Evolutionary conservation across 2,888 invertebrate species (phyloP).

Genomic region (Meiosimyza decipiens): DNA sequence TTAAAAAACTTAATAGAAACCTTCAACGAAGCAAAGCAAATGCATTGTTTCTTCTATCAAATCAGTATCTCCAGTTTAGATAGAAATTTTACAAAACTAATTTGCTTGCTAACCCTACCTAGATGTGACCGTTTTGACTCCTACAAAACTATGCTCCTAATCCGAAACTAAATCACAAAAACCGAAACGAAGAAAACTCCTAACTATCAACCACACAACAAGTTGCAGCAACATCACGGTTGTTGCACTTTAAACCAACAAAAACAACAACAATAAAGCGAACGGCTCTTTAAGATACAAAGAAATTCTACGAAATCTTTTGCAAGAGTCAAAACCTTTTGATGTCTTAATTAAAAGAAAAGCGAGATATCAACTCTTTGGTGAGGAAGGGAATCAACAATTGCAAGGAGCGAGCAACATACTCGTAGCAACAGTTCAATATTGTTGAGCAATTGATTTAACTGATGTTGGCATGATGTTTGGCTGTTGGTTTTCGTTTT

Average conservation of each 20-base stretch:
- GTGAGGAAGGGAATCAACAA: background rate
- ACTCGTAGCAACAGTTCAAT: slow-evolving; percentile 49
- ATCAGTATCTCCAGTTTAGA: too few species aligned
- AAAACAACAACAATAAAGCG: background rate
- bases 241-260: background rate
- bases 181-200: background rate
- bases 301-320: slow-evolving; percentile 51
- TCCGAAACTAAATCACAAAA: too few species aligned
- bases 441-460: slow-evolving; percentile 59
- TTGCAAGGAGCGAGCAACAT: slow-evolving; percentile 15
- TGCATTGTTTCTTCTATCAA: too few species aligned
- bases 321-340: slow-evolving; percentile 47
- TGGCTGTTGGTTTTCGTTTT: slow-evolving; percentile 10
- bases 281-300: slow-evolving; percentile 39
- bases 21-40: too few species aligned
- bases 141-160: background rate
- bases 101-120: slow-evolving; percentile 20
- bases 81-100: slow-evolving; percentile 19
- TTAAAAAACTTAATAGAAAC: too few species aligned
- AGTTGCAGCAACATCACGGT: background rate
- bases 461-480: slow-evolving; percentile 52
- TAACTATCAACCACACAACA: slow-evolving; percentile 1
- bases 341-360: slow-evolving; percentile 52
- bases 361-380: slow-evolving; percentile 28
- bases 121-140: slow-evolving; percentile 18